Evolutionary conservation across 2,113 vertebrate genomes (phyloP).

Genomic region (Lipophrys pholis): DNA sequence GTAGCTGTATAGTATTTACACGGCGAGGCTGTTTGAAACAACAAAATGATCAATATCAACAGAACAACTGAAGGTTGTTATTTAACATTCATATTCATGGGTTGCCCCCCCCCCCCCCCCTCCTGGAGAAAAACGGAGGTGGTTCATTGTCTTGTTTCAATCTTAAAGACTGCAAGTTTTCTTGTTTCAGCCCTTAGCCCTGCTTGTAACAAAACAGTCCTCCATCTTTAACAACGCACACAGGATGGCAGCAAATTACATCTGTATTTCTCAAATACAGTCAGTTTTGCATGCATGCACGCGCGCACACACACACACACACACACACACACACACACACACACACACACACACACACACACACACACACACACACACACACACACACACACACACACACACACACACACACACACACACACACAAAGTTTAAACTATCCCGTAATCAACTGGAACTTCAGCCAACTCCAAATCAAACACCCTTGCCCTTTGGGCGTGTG

Average conservation of each 20-base stretch:
- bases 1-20: slow-evolving; percentile 71
- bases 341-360: slow-evolving; percentile 4
- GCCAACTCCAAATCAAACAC: slow-evolving; percentile 44
- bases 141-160: slow-evolving; percentile 31
- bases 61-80: slow-evolving; percentile 54
- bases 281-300: slow-evolving; percentile 18
- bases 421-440: slow-evolving; percentile 26
- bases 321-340: slow-evolving; percentile 8
- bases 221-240: slow-evolving; percentile 29
- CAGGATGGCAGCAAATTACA: slow-evolving; percentile 38
- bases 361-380: slow-evolving; percentile 7
- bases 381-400: slow-evolving; percentile 5
- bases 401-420: slow-evolving; percentile 8
- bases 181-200: slow-evolving; percentile 52
- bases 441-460: slow-evolving; percentile 36
- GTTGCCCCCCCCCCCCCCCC: slow-evolving; percentile 5
- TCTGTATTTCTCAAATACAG: slow-evolving; percentile 45
- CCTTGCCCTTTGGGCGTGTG: slow-evolving; percentile 31
- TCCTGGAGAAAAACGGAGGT: slow-evolving; percentile 28
- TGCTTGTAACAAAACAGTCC: slow-evolving; percentile 34
- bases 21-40: slow-evolving; percentile 43
- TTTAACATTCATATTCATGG: slow-evolving; percentile 74
- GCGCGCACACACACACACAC: slow-evolving; percentile 19
- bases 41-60: slow-evolving; percentile 46
- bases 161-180: slow-evolving; percentile 30